Percentiles rank a stretch among this genome's conserved stretches.
These are phyloP conservation scores for Ciconia boyciana DNA, from an alignment of 2,113 vertebrate genomes.

Conservation along the genomic window DNA sequence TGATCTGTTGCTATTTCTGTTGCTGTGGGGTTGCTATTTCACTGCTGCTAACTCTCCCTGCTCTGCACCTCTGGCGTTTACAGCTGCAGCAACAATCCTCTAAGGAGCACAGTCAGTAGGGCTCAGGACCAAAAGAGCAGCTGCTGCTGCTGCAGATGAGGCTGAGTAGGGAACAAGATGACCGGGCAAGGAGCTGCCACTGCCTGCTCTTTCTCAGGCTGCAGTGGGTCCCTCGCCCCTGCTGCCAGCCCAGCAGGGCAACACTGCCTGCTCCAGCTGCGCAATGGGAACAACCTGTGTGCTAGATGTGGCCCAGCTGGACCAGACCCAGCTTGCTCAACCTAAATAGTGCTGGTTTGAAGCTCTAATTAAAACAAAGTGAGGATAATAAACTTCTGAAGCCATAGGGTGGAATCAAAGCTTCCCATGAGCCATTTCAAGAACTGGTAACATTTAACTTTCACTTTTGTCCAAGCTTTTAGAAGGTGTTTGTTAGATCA, in stretches of 20 bases:
- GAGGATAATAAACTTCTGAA: neutral
- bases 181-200: neutral
- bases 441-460: neutral
- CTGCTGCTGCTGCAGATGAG: neutral
- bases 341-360: neutral
- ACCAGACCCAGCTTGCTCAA: neutral
- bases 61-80: neutral
- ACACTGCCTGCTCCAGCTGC: fast-evolving
- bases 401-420: neutral
- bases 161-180: neutral
- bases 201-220: neutral
- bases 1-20: neutral
- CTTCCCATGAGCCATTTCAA: neutral
- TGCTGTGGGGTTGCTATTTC: neutral
- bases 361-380: constrained; percentile 14
- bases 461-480: neutral
- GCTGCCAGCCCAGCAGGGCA: neutral
- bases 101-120: neutral
- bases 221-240: neutral
- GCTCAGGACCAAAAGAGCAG: neutral
- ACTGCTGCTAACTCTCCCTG: neutral
- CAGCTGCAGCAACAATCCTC: neutral
- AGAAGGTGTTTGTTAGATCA: neutral
- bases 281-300: neutral
- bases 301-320: neutral